Base-by-base conservation (phyloP, 2,888 invertebrate species). In the Cyrtodaria siliqua region DNA sequence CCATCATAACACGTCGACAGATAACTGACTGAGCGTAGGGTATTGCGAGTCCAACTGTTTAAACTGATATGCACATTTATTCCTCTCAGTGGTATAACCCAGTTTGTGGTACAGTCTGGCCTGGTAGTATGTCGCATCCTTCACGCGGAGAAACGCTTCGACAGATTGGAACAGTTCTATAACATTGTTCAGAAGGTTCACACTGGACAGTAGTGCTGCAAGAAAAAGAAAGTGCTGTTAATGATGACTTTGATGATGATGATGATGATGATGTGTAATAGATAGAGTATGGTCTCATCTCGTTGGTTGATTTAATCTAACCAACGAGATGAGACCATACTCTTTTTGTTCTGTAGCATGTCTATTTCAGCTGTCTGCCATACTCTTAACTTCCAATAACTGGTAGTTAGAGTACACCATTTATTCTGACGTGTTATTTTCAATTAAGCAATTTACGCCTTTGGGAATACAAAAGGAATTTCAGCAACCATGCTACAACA, bases 41-140 rank as follows among this genome's bases (percentile, higher is more conserved):
- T 96, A 95, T 89, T 96, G 96, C 84, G 95, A 95, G 92, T 97
- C 96, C 60, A 97, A 94, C 82, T 96, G 95, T 75, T 96, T 95
- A 90, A 96, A 97, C 93, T 96, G 96, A 89, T 96, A 95, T 0
- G 97, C 96, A 91, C 96, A 96, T 86, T 96, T 96, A 92, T 97
- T 97, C 76, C 97, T 94, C 84, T 97, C 95, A 0, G 94, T 94
- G 16, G 94, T 94, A 88, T 95, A 94, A 1, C 96, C 96, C 2
- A 97, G 94, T 82, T 96, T 96, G 88, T 97, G 95, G 88, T 96
- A 97, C 0, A 97, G 94, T 82, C 95, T 95, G 0, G 96, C 96
- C 94, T 96, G 93, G 57, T 88, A 89, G 91, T 95, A 95, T 85
- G 96, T 93, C 0, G 95, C 95, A 89, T 96, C 96, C 89, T 97